These are phyloP conservation scores for Ligdia adustata DNA, from an alignment of 2,888 invertebrate species.

Conservation along the genomic window DNA sequence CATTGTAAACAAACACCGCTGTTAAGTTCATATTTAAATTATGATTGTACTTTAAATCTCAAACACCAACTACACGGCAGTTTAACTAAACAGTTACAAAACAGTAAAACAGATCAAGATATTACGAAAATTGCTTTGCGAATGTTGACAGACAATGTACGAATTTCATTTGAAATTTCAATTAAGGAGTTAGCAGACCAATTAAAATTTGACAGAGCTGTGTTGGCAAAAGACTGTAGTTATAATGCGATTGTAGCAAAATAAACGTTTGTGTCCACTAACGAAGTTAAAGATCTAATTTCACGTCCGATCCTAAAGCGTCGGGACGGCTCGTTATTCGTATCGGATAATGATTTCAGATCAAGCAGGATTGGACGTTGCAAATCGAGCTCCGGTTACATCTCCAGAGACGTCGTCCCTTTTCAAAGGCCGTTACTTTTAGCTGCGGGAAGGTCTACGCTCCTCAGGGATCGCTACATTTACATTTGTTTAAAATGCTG, in stretches of 20 bases:
- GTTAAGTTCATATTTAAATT: too few relatives aligned
- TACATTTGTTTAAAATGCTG: conserved; percentile 53
- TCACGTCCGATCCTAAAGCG: conserved; percentile 33
- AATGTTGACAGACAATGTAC: conserved; percentile 60
- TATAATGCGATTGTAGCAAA: conserved; percentile 54
- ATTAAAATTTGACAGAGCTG: conserved; percentile 62
- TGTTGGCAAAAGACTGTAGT: conserved; percentile 49
- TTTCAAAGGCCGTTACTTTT: conserved; percentile 54
- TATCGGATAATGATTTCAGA: conserved; percentile 53
- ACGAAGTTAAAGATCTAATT: conserved; percentile 47
- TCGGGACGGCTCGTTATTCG: conserved; percentile 41
- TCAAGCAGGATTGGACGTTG: conserved; percentile 47
- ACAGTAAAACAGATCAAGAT: conserved; percentile 12
- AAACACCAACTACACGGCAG: too few relatives aligned
- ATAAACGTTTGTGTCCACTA: conserved; percentile 48
- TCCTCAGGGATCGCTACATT: conserved; percentile 45
- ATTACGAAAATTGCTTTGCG: conserved; percentile 51
- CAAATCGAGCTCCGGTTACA: conserved; percentile 46
- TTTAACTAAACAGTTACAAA: too few relatives aligned
- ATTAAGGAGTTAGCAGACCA: conserved; percentile 63
- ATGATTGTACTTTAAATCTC: too few relatives aligned
- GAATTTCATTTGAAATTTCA: conserved; percentile 47
- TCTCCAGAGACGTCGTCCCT: conserved; percentile 51
- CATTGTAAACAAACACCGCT: too few relatives aligned
- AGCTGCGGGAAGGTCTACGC: conserved; percentile 47